Evolutionary conservation across 1,140 invertebrate species (phyloP).

Genomic region (Dysdera silvatica): DNA sequence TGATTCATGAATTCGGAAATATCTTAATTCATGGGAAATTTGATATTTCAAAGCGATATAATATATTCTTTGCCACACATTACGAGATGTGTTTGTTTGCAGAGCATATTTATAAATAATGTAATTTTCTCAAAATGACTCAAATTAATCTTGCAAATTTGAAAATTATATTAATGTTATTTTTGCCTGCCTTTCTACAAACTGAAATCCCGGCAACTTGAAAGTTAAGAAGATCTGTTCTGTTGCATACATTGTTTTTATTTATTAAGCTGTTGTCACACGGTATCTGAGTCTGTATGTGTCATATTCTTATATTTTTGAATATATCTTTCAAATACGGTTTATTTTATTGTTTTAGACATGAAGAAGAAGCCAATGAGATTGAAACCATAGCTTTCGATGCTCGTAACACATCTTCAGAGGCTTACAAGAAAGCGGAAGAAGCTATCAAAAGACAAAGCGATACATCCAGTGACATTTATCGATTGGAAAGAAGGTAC

Average conservation of each 20-base stretch:
- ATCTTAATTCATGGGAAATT: too few species aligned
- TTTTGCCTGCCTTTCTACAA: too few species aligned
- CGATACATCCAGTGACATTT: slow-evolving; percentile 41
- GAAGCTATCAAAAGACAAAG: slow-evolving; percentile 69
- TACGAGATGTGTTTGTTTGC: too few species aligned
- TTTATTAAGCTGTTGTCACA: neutral
- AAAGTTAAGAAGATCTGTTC: too few species aligned
- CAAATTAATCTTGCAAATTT: too few species aligned
- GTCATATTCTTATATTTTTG: neutral
- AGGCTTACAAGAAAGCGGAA: slow-evolving; percentile 70
- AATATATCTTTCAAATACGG: neutral
- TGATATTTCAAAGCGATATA: too few species aligned
- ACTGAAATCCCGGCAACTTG: too few species aligned
- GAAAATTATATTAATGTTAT: too few species aligned
- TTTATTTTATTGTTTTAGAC: slow-evolving; percentile 9
- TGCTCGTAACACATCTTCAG: slow-evolving; percentile 69
- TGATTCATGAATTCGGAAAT: too few species aligned
- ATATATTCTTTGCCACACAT: too few species aligned
- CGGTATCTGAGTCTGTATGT: neutral
- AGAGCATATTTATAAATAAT: too few species aligned
- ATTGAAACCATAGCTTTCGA: slow-evolving; percentile 67
- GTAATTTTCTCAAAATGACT: too few species aligned
- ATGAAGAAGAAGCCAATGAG: slow-evolving; percentile 61
- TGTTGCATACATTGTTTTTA: neutral
- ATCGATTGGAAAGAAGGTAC: slow-evolving; percentile 31